Conservation (phyloP, 2,888 invertebrate genomes). For the Agrilus biguttatus region DNA sequence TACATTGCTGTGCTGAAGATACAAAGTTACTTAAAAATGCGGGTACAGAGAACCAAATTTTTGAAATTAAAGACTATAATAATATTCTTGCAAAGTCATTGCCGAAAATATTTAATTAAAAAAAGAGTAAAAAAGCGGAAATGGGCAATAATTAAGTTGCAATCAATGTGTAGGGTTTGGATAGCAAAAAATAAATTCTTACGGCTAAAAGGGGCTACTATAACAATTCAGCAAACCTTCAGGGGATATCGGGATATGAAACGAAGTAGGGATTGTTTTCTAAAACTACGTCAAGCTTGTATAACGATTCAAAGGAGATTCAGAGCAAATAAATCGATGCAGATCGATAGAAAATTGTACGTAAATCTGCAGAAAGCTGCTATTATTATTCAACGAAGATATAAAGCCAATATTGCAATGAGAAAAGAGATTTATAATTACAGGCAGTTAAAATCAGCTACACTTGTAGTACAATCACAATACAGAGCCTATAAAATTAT, state of each 20-base stretch:
- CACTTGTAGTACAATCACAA: slow-evolving; percentile 8
- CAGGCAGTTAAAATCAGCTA: slow-evolving; percentile 14
- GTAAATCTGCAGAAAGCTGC: slow-evolving; percentile 13
- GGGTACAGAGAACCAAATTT: slow-evolving; percentile 14
- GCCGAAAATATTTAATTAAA: slow-evolving; percentile 15
- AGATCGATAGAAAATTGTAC: slow-evolving; percentile 13
- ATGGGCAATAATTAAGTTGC: slow-evolving; percentile 16
- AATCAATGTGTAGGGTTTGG: slow-evolving; percentile 14
- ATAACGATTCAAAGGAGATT: slow-evolving; percentile 29
- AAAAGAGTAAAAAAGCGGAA: slow-evolving; percentile 10
- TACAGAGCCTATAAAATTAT: slow-evolving; percentile 12
- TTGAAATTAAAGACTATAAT: slow-evolving; percentile 7
- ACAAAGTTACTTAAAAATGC: slow-evolving; percentile 36
- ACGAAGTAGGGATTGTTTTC: slow-evolving; percentile 7
- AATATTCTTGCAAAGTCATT: slow-evolving; percentile 16
- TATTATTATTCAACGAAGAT: slow-evolving; percentile 17
- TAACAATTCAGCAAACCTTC: slow-evolving; percentile 13
- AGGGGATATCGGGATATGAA: slow-evolving; percentile 12
- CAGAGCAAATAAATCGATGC: slow-evolving; percentile 2
- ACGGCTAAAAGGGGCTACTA: slow-evolving; percentile 8
- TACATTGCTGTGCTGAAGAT: slow-evolving; percentile 35
- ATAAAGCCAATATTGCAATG: slow-evolving; percentile 14
- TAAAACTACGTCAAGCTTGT: slow-evolving; percentile 24
- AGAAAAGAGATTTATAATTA: slow-evolving; percentile 19
- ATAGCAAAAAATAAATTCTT: slow-evolving; percentile 12